These are phyloP conservation scores for Zygogramma bicolorata DNA, from an alignment of 2,888 invertebrate genomes.

Conservation along the genomic window DNA sequence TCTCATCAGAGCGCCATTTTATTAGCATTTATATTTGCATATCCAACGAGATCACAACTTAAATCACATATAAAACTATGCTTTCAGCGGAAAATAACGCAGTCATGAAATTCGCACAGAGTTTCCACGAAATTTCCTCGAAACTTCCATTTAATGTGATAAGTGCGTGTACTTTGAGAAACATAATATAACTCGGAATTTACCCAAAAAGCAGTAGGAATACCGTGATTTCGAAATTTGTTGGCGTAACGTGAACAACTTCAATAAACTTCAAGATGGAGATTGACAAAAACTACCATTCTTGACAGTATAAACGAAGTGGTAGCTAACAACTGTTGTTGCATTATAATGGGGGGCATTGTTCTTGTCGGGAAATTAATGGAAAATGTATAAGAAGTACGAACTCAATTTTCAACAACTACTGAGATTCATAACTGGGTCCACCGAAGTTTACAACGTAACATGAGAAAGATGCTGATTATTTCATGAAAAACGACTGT, in stretches of 20 bases:
- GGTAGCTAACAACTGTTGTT: constrained; percentile 12
- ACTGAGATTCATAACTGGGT: not conserved
- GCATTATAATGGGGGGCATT: constrained; percentile 25
- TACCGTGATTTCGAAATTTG: constrained; percentile 16
- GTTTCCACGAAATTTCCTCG: not conserved
- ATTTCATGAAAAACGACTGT: too few relatives aligned
- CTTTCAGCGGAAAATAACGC: not conserved
- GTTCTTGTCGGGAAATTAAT: not conserved
- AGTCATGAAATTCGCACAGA: not conserved
- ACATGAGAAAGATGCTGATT: too few relatives aligned
- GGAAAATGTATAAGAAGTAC: constrained; percentile 9
- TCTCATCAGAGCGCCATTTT: not conserved
- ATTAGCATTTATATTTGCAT: not conserved
- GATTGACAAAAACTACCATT: constrained; percentile 21
- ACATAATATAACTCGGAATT: not conserved
- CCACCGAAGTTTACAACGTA: not conserved
- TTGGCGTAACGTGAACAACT: constrained; percentile 21
- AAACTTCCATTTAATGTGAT: not conserved
- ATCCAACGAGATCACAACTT: not conserved
- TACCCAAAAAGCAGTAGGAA: not conserved
- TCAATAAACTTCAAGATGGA: constrained; percentile 32
- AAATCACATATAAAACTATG: not conserved
- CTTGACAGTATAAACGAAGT: constrained; percentile 6
- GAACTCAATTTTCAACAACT: not conserved
- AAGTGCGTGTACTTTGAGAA: not conserved